Evolutionary conservation across 2,888 invertebrate species (phyloP), one percentile per base, ranked within the genome.

Genomic region (Opisthograptis luteolata): DNA sequence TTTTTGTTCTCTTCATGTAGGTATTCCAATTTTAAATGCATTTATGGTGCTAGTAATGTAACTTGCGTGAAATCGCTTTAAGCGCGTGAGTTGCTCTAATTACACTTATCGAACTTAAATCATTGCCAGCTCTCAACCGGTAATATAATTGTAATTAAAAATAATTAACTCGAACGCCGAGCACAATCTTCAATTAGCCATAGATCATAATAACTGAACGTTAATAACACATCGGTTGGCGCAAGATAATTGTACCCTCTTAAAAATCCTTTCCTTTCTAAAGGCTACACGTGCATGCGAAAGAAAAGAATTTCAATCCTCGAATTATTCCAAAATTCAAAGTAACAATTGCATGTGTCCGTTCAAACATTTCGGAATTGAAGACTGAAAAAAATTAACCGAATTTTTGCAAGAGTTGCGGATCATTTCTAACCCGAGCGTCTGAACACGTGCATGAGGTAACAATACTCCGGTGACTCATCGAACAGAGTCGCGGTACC

Each of bases 351-450:
- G 72, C 73, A 73, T 70, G 75, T 69, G 73, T 67, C 66, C 57
- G 42, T 55, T 24, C 40, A 49, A 71, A 68, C 62, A 79, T 76
- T 70, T 66, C 47, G 62, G 82, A 81, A 81, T 80, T 76, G 66
- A 68, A 68, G 62, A 35, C 55, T 55, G 62, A 71, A 84, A 83
- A 79, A 73, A 77, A 66, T 76, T 82, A 85, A 87, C 87, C 84
- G 84, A 87, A 87, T 87, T 84, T 84, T 84, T 75, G 89, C 84
- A 89, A 90, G 89, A 90, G 89, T 90, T 90, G 88, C 89, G 88
- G 85, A 82, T 81, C 85, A 82, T 87, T 87, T 85, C 83, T 84
- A 88, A 87, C 86, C 85, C 83, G 82, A 84, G 55, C 73, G 87
- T 87, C 86, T 86, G 77, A 78, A 86, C 89, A 90, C 90, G 90